Percentiles rank a stretch among this genome's conserved stretches.
Conservation (phyloP, 2,888 invertebrate species). For the Mesoligia furuncula region DNA sequence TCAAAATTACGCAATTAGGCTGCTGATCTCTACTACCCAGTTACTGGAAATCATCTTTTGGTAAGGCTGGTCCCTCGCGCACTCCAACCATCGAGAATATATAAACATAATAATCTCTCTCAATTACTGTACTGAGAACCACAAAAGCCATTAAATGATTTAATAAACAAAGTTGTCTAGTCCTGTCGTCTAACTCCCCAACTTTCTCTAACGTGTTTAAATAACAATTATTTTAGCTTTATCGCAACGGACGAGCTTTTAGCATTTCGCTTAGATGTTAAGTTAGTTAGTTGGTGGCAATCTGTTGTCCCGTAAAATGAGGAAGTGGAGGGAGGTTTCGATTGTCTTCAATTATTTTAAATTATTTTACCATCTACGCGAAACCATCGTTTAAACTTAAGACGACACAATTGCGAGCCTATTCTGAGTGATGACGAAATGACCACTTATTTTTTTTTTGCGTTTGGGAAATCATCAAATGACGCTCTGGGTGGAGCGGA, state of each 20-base stretch:
- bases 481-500: too few relatives aligned
- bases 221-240: constrained; percentile 68
- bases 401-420: too few relatives aligned
- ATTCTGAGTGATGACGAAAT: too few relatives aligned
- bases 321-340: background rate
- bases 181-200: constrained; percentile 32
- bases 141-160: constrained; percentile 47
- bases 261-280: constrained; percentile 64
- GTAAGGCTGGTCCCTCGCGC: background rate
- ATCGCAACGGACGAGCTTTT: constrained; percentile 64
- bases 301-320: constrained; percentile 34
- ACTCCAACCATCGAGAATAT: background rate
- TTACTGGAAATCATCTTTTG: background rate
- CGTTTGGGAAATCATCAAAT: too few relatives aligned
- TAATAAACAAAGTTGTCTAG: constrained; percentile 44
- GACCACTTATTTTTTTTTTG: too few relatives aligned
- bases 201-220: constrained; percentile 61
- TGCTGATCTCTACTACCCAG: background rate
- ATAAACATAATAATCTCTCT: constrained; percentile 14
- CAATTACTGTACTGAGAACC: constrained; percentile 12
- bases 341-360: constrained; percentile 24
- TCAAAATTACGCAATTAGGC: too few relatives aligned
- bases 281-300: constrained; percentile 66
- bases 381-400: background rate
- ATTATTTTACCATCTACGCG: background rate